Base-by-base conservation (phyloP, 2,113 vertebrate genomes). In the Aptenodytes patagonicus region DNA sequence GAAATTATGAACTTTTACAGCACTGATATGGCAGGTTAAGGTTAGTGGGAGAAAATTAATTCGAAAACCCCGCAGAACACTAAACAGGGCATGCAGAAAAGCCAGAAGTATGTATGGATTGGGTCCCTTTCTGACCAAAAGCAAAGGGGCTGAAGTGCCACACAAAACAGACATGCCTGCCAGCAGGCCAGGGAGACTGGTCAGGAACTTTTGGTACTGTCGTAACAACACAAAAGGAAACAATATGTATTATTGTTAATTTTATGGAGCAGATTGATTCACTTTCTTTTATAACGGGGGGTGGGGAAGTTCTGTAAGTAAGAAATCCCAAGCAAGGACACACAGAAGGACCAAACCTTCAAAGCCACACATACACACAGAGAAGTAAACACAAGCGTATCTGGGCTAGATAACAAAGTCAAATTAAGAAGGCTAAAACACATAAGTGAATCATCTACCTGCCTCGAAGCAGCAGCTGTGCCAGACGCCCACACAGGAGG, bases 401-500 rank as follows among this genome's bases (percentile, higher is more conserved):
- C 38, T 46, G 42, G 20, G 42, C 38, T 36, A 71, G 49, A 44
- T 24, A 82, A 47, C 4, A 34, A 52, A 66, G 47, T 10, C n/a
- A 68, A 4, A 73, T 20, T 19, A 64, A 55, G 28, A 42, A 36
- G 26, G 38, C n/a, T 55, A 64, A 60, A 36, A 55, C 2, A 1
- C 42, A 64, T 13, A 36, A 62, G 18, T 6, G 14, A 84, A 71
- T 44, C 36, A 49, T 36, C 25, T 20, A 42, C 38, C 38, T 69
- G 66, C 9, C 40, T 65, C 40, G 36, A 58, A 2, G 11, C 36
- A 66, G 75, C 40, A 76, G 19, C 25, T 51, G 10, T n/a, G 9
- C 10, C n/a, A 89, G 52, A 72, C 10, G 13, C 47, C 24, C 60
- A 73, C 0, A 0, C 31, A 70, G 10, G 9, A n/a, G 7, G 20